A percentile compares a stretch with the other conserved stretches of the same genome.
These are phyloP conservation scores for Drosophila merina DNA, from an alignment of 2,888 invertebrate species.

Conservation along the genomic window DNA sequence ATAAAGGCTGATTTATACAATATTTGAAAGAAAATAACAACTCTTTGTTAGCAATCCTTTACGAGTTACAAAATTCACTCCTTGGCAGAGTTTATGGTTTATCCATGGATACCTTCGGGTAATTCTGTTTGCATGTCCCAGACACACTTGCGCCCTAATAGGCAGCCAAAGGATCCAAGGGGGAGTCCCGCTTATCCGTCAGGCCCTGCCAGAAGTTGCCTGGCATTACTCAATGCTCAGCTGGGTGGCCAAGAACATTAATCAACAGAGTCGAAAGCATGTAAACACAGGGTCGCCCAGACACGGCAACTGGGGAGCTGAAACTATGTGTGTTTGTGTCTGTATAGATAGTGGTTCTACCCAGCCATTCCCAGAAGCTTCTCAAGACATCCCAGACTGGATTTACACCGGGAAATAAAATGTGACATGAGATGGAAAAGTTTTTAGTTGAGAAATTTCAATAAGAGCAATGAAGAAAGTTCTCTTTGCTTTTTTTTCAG, in stretches of 20 bases:
- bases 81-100: neutral
- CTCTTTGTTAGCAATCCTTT: too few species aligned
- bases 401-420: neutral
- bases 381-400: slow-evolving; percentile 4
- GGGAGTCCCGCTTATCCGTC: slow-evolving; percentile 10
- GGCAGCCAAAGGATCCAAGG: too few species aligned
- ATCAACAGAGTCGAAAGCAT: slow-evolving; percentile 63
- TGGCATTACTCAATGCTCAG: slow-evolving; percentile 27
- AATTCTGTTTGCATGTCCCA: slow-evolving; percentile 13
- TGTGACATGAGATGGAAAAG: neutral
- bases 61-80: too few species aligned
- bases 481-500: slow-evolving; percentile 8
- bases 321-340: slow-evolving; percentile 15
- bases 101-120: slow-evolving; percentile 2
- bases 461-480: neutral
- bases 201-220: slow-evolving; percentile 36
- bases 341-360: slow-evolving; percentile 11
- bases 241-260: slow-evolving; percentile 55
- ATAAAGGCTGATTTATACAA: neutral
- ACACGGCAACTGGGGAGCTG: slow-evolving; percentile 7
- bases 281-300: slow-evolving; percentile 48
- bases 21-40: too few species aligned
- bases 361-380: slow-evolving; percentile 10
- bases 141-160: slow-evolving; percentile 2
- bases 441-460: neutral